These are phyloP conservation scores for Metopia argyrocephala DNA, from an alignment of 2,888 invertebrate genomes.

Conservation along the genomic window DNA sequence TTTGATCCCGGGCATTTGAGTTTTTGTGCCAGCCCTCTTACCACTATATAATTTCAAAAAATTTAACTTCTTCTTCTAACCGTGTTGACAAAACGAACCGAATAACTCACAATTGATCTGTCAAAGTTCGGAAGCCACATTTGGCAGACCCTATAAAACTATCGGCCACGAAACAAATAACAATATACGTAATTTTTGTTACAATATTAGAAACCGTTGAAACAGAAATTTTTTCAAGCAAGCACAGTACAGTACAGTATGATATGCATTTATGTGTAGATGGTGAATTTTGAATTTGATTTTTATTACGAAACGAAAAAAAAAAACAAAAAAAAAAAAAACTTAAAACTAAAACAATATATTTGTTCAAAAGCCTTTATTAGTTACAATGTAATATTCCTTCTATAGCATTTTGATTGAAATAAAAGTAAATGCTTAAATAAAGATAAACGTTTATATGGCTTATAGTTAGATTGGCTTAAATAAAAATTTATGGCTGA, in stretches of 20 bases:
- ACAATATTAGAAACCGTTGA: slow-evolving; percentile 11
- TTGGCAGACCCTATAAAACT: too few species aligned
- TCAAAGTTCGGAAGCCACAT: too few species aligned
- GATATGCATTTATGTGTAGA: neutral
- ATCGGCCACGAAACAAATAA: slow-evolving; percentile 39
- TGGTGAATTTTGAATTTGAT: neutral
- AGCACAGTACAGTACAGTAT: neutral
- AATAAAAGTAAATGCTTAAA: slow-evolving; percentile 39
- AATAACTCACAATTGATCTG: too few species aligned
- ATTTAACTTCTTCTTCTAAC: too few species aligned
- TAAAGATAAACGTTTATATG: slow-evolving; percentile 33
- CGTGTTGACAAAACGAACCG: too few species aligned
- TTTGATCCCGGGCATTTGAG: too few species aligned
- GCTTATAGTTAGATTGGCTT: slow-evolving; percentile 11
- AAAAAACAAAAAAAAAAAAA: too few species aligned
- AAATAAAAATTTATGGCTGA: neutral
- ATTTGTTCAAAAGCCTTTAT: neutral
- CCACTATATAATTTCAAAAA: too few species aligned
- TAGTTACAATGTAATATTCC: neutral
- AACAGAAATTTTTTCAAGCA: neutral
- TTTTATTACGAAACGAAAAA: too few species aligned
- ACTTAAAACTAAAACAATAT: slow-evolving; percentile 1
- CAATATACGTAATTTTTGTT: slow-evolving; percentile 52
- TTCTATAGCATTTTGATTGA: neutral
- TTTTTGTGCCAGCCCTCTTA: too few species aligned